Evolutionary conservation across 1,140 invertebrate genomes (phyloP).

Genomic region (Drosophila bipectinata): DNA sequence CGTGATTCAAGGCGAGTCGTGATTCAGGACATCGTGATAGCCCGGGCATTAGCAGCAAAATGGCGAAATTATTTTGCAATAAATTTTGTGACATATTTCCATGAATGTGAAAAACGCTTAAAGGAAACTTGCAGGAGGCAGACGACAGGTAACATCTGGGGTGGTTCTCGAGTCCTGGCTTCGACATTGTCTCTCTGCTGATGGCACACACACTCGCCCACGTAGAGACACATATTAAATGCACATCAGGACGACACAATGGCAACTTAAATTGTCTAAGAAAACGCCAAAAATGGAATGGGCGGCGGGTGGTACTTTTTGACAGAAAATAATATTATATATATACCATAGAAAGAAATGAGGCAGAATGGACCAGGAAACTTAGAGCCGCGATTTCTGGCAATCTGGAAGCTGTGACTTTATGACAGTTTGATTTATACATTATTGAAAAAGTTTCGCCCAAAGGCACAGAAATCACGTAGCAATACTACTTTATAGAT

Average conservation of each 20-base stretch:
- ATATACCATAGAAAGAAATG: too few relatives aligned
- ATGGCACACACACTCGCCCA: slow-evolving; percentile 9
- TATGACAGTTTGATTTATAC: slow-evolving; percentile 83
- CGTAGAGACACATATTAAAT: slow-evolving; percentile 65
- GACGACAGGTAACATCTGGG: slow-evolving; percentile 78
- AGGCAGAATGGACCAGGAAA: neutral
- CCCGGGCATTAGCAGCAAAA: slow-evolving; percentile 24
- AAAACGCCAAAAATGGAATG: slow-evolving; percentile 45
- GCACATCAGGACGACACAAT: slow-evolving; percentile 62
- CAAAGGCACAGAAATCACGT: slow-evolving; percentile 53
- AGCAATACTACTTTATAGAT: slow-evolving; percentile 15
- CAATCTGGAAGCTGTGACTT: slow-evolving; percentile 69
- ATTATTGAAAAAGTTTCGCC: slow-evolving; percentile 82
- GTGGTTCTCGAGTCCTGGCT: neutral
- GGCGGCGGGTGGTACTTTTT: slow-evolving; percentile 19
- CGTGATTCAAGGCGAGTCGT: neutral
- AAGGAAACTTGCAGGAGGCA: slow-evolving; percentile 35
- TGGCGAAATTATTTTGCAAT: slow-evolving; percentile 79
- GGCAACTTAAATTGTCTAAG: slow-evolving; percentile 71
- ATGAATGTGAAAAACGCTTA: slow-evolving; percentile 67
- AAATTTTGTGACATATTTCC: slow-evolving; percentile 83
- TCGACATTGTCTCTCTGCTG: slow-evolving; percentile 30
- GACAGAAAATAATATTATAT: slow-evolving; percentile 2
- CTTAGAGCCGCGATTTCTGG: slow-evolving; percentile 26
- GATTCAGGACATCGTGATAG: slow-evolving; percentile 1